Percentiles rank a stretch among this genome's conserved stretches.
These are phyloP conservation scores for Autographa pulchrina DNA, from an alignment of 2,888 invertebrate genomes.

Conservation along the genomic window DNA sequence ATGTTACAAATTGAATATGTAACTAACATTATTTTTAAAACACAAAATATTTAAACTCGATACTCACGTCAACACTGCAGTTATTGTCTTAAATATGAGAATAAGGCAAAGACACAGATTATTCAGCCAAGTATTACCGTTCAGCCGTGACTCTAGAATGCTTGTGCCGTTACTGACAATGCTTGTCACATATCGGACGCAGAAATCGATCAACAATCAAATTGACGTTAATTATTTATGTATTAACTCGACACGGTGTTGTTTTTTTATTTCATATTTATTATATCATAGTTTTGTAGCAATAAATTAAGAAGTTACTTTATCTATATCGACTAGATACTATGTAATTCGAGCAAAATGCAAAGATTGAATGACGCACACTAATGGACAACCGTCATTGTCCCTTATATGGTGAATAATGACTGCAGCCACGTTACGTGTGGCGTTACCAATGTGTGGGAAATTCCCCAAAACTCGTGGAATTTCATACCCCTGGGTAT, in stretches of 20 bases:
- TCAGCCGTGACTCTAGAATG: slow-evolving; percentile 69
- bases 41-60: not conserved
- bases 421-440: slow-evolving; percentile 13
- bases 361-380: slow-evolving; percentile 59
- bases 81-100: slow-evolving; percentile 18
- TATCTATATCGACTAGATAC: slow-evolving; percentile 6
- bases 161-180: slow-evolving; percentile 54
- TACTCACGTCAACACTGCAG: slow-evolving; percentile 36
- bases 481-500: too few relatives aligned
- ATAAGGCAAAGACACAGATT: slow-evolving; percentile 30
- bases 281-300: not conserved
- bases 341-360: slow-evolving; percentile 37
- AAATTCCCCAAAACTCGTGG: too few relatives aligned
- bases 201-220: slow-evolving; percentile 75
- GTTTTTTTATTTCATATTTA: slow-evolving; percentile 16
- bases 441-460: not conserved
- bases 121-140: slow-evolving; percentile 65
- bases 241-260: slow-evolving; percentile 31
- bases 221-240: slow-evolving; percentile 60
- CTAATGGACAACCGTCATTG: slow-evolving; percentile 54
- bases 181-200: slow-evolving; percentile 62
- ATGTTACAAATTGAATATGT: not conserved
- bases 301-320: not conserved
- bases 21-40: not conserved
- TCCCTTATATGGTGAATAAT: slow-evolving; percentile 52